phyloP scores from a whole-genome alignment of 2,113 vertebrate genomes.

The Phrynosoma platyrhinos region DNA sequence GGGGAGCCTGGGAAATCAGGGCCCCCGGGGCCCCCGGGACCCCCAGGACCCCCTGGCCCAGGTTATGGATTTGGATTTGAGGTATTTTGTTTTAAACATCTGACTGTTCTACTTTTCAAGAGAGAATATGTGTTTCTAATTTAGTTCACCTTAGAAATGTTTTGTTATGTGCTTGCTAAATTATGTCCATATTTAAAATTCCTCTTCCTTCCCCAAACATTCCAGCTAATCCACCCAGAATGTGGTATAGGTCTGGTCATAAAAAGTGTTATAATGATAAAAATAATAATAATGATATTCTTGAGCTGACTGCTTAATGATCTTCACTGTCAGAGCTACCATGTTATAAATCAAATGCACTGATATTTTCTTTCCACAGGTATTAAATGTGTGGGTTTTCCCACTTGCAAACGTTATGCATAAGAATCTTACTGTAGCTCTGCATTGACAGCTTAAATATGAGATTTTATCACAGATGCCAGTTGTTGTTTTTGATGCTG shows the following conservation, averaged over 20 bases:
- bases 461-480: not conserved
- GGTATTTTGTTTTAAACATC: slow-evolving; percentile 69
- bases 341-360: not conserved
- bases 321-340: not conserved
- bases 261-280: not conserved
- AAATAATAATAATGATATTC: not conserved
- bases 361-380: not conserved
- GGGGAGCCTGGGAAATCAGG: slow-evolving; percentile 84
- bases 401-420: not conserved
- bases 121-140: not conserved
- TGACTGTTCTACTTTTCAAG: not conserved
- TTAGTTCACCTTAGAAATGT: not conserved
- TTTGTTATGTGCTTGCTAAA: not conserved
- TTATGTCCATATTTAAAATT: not conserved
- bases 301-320: not conserved
- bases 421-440: not conserved
- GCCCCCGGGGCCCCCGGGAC: slow-evolving; percentile 84
- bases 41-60: slow-evolving; percentile 84
- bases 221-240: not conserved
- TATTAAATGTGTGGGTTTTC: not conserved
- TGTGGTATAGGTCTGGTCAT: not conserved
- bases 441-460: not conserved
- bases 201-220: not conserved
- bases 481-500: not conserved
- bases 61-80: slow-evolving; percentile 80